Conservation (phyloP, 2,113 vertebrate species). For the Thermophis baileyi region DNA sequence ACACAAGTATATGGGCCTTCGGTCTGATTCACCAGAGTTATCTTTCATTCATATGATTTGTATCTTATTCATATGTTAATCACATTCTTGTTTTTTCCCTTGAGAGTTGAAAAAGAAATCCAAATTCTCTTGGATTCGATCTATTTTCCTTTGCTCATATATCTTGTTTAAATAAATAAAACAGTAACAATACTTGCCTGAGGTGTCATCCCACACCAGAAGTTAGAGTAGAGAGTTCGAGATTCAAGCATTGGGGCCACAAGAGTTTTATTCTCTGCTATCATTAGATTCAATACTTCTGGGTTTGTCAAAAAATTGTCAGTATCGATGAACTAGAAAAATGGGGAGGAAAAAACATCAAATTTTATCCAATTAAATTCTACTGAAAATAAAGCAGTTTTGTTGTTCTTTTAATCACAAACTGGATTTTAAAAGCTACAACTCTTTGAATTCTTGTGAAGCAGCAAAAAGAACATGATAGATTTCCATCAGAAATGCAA, state of each 20-base stretch:
- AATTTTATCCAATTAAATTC: background rate
- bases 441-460: background rate
- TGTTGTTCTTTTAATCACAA: background rate
- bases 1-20: background rate
- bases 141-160: background rate
- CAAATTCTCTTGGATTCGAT: background rate
- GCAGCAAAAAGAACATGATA: background rate
- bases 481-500: background rate
- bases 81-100: background rate
- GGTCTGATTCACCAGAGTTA: background rate
- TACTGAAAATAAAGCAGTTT: background rate
- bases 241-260: slow-evolving; percentile 96
- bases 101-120: background rate
- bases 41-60: background rate
- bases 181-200: slow-evolving; percentile 76
- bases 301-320: slow-evolving; percentile 96
- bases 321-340: slow-evolving; percentile 83
- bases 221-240: slow-evolving; percentile 93
- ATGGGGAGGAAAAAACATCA: background rate
- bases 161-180: rapidly evolving
- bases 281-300: slow-evolving; percentile 82
- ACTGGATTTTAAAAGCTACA: background rate
- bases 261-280: slow-evolving; percentile 89
- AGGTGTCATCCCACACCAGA: slow-evolving; percentile 96
- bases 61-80: background rate